Conservation (phyloP, 2,797 vertebrate genomes). For the Argentina silus region DNA sequence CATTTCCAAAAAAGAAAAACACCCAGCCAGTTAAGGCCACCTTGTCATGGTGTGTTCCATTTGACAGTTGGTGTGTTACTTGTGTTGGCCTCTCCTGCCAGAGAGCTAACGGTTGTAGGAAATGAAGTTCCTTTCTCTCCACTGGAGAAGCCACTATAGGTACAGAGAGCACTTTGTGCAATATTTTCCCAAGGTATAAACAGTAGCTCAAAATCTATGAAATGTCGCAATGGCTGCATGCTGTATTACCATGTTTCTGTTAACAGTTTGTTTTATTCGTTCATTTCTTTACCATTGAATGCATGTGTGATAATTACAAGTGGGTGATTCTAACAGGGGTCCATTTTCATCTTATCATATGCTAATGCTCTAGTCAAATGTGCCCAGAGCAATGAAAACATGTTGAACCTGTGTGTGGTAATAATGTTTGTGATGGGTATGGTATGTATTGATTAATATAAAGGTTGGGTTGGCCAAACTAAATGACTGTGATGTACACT, state of each 20-base stretch:
- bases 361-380: background rate
- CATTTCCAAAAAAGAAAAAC: too few relatives aligned
- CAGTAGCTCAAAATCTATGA: slow-evolving; percentile 21
- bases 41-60: too few relatives aligned
- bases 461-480: slow-evolving; percentile 59
- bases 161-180: background rate
- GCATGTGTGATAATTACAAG: background rate
- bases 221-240: slow-evolving; percentile 8
- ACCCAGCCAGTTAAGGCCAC: too few relatives aligned
- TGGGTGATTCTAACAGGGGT: background rate
- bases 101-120: too few relatives aligned
- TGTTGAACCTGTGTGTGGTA: slow-evolving; percentile 2
- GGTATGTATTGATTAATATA: background rate
- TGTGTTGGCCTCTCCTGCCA: too few relatives aligned
- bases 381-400: background rate
- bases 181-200: slow-evolving; percentile 35
- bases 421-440: slow-evolving; percentile 9
- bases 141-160: background rate
- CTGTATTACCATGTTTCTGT: slow-evolving; percentile 14
- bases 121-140: too few relatives aligned
- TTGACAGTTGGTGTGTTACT: too few relatives aligned
- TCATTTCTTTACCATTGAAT: background rate
- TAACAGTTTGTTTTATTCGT: slow-evolving; percentile 17
- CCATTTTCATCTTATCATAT: slow-evolving; percentile 8
- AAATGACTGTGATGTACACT: slow-evolving; percentile 73